A percentile compares a stretch with the other conserved stretches of the same genome.
Evolutionary conservation across 2,888 invertebrate genomes (phyloP).

Genomic region (Spicauda simplicius): DNA sequence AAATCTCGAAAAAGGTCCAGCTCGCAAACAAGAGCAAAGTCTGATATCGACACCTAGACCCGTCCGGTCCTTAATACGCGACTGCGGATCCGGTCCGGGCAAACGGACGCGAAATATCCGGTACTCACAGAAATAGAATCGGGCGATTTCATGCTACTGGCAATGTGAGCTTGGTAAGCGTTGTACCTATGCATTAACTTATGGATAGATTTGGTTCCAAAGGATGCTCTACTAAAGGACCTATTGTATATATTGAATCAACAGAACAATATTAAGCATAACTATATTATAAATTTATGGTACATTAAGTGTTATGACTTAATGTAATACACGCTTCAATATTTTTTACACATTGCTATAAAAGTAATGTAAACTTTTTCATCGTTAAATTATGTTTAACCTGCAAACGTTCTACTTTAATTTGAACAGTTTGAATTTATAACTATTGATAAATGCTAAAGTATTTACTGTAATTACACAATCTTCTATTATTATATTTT

Average conservation of each 20-base stretch:
- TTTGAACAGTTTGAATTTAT: too few species aligned
- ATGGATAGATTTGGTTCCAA: background rate
- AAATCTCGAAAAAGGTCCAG: background rate
- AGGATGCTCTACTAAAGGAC: background rate
- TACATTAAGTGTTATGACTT: too few species aligned
- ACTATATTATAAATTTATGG: too few species aligned
- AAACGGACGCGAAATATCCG: conserved; percentile 27
- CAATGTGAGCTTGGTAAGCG: conserved; percentile 5
- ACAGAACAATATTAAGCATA: too few species aligned
- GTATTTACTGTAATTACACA: too few species aligned
- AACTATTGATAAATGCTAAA: too few species aligned
- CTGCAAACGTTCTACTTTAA: too few species aligned
- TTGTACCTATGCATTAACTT: background rate
- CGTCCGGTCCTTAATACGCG: conserved; percentile 33
- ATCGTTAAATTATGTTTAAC: too few species aligned
- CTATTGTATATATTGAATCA: background rate
- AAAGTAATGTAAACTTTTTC: too few species aligned
- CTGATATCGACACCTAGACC: conserved; percentile 22
- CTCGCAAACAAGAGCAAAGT: background rate
- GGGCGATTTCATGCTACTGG: conserved; percentile 8
- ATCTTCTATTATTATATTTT: too few species aligned
- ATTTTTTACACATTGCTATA: too few species aligned
- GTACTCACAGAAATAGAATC: conserved; percentile 28
- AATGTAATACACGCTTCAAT: too few species aligned
- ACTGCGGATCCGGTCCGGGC: conserved; percentile 20